These are phyloP conservation scores for Craterocephalus amniculus DNA, from an alignment of 2,797 vertebrate genomes.

Conservation along the genomic window DNA sequence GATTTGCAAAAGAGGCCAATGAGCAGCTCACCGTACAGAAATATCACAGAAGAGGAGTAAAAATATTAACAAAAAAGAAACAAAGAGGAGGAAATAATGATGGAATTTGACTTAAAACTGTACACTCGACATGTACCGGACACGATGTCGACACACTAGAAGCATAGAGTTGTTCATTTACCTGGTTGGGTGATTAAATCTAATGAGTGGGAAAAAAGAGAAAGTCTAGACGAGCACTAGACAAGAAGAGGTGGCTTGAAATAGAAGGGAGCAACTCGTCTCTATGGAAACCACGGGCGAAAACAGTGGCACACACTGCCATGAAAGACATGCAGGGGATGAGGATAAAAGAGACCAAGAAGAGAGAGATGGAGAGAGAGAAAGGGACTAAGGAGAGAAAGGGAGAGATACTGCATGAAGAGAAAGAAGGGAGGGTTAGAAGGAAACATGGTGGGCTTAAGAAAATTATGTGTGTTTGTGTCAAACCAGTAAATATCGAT, in stretches of 20 bases:
- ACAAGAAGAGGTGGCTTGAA: conserved; percentile 74
- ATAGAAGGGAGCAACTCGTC: conserved; percentile 78
- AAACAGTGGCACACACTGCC: conserved; percentile 70
- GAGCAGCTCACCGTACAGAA: conserved; percentile 1
- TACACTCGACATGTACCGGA: background rate
- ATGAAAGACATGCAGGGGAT: conserved; percentile 75
- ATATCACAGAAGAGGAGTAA: background rate
- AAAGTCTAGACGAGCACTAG: conserved; percentile 70
- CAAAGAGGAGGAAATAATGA: background rate
- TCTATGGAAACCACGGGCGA: conserved; percentile 78
- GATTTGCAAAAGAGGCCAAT: conserved; percentile 35
- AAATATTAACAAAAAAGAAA: background rate
- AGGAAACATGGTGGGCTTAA: conserved; percentile 13
- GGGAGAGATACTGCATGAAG: conserved; percentile 18
- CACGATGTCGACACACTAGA: background rate
- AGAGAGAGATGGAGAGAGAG: conserved; percentile 20
- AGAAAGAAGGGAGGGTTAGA: conserved; percentile 28
- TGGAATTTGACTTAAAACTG: background rate
- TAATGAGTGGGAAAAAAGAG: conserved; percentile 43
- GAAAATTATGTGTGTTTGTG: conserved; percentile 34
- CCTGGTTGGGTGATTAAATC: conserved; percentile 45
- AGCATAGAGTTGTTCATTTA: conserved; percentile 37
- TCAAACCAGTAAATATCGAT: conserved; percentile 49
- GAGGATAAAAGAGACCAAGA: conserved; percentile 68
- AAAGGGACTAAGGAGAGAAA: conserved; percentile 7